Percentiles rank a stretch among this genome's conserved stretches.
Evolutionary conservation across 2,797 vertebrate genomes (phyloP).

Genomic region (Gadopsis marmoratus): DNA sequence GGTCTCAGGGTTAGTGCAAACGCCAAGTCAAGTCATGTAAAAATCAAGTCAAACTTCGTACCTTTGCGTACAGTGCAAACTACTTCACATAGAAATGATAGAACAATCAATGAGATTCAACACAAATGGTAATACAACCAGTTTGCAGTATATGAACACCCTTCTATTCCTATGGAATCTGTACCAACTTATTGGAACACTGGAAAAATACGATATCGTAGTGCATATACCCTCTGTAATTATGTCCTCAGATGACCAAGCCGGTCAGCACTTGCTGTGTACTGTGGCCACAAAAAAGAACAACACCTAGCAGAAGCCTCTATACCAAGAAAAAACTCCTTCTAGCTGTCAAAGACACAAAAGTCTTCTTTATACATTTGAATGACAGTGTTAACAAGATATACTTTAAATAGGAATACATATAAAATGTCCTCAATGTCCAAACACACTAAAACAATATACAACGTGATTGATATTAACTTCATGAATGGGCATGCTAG

Average conservation of each 20-base stretch:
- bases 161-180: not conserved
- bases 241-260: not conserved
- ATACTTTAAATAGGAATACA: not conserved
- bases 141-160: not conserved
- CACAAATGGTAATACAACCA: not conserved
- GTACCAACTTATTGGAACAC: not conserved
- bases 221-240: not conserved
- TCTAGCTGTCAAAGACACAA: not conserved
- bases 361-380: not conserved
- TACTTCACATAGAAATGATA: not conserved
- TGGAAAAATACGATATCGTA: not conserved
- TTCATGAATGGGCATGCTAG: not conserved
- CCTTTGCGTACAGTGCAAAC: constrained; percentile 3
- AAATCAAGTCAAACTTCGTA: constrained; percentile 10
- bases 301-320: not conserved
- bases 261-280: not conserved
- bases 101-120: not conserved
- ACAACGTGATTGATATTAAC: not conserved
- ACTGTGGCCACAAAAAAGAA: not conserved
- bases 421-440: not conserved
- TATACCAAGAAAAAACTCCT: not conserved
- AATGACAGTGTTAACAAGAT: not conserved
- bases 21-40: constrained; percentile 1
- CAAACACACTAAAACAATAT: not conserved
- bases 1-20: constrained; percentile 8